Conservation (phyloP, 2,113 vertebrate genomes). For the Pluvialis apricaria region DNA sequence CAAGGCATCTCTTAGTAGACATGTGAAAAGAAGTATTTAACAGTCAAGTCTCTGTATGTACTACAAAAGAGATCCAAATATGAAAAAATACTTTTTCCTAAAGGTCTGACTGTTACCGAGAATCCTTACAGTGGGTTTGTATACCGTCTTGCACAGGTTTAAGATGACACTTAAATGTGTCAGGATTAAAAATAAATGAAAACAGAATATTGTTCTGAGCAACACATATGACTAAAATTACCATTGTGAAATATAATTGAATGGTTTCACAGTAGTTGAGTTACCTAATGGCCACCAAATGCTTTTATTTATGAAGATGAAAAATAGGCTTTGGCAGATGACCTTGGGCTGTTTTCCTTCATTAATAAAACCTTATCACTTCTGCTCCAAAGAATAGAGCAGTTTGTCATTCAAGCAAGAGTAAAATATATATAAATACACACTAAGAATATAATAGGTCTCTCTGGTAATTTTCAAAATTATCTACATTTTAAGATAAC, state of each 20-base stretch:
- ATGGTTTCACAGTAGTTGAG: neutral
- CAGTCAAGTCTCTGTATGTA: neutral
- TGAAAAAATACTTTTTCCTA: neutral
- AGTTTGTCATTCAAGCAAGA: neutral
- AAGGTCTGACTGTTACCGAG: neutral
- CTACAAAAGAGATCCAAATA: neutral
- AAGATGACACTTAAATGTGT: neutral
- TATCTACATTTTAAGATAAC: neutral
- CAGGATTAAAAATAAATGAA: neutral
- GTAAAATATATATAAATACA: neutral
- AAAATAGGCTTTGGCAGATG: neutral
- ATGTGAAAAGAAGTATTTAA: neutral
- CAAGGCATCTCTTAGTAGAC: neutral
- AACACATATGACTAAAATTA: neutral
- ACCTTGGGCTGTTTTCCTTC: neutral
- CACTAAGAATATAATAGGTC: neutral
- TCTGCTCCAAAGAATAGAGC: neutral
- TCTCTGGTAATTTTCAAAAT: neutral
- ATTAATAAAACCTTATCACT: neutral
- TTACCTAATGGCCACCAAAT: neutral
- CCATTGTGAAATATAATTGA: neutral
- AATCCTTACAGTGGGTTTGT: neutral
- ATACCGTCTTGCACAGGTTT: neutral
- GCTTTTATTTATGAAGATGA: neutral
- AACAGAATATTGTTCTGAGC: neutral